Conservation (phyloP, 1,140 invertebrate genomes). For the Caenorhabditis inopinata region DNA sequence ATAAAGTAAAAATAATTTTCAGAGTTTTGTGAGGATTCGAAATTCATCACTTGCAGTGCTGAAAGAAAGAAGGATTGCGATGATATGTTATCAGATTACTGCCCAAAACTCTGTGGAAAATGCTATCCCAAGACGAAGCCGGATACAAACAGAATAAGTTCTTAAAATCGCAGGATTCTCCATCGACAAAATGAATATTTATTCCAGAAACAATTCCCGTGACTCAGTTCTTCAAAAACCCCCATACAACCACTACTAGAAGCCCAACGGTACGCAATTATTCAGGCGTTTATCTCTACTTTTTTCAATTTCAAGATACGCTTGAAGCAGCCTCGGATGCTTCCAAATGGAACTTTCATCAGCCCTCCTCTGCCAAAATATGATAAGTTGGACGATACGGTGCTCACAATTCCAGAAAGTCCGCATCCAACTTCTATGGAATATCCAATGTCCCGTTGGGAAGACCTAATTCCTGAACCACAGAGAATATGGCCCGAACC, state of each 20-base stretch:
- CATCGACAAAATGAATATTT: neutral
- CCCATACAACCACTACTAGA: neutral
- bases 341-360: constrained; percentile 1
- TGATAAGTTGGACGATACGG: neutral
- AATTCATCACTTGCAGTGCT: constrained; percentile 37
- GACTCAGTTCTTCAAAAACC: neutral
- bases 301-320: neutral
- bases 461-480: neutral
- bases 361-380: constrained; percentile 16
- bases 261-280: neutral
- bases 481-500: constrained; percentile 27
- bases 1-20: too few species aligned
- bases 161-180: neutral
- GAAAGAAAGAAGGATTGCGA: constrained; percentile 42
- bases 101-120: constrained; percentile 42
- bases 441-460: neutral
- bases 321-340: neutral
- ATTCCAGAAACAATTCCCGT: neutral
- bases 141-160: neutral
- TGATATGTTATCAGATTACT: constrained; percentile 43
- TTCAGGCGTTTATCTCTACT: neutral
- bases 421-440: neutral
- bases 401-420: neutral
- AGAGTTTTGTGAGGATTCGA: constrained; percentile 43
- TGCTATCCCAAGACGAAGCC: neutral